Base-by-base conservation (phyloP, 1,140 invertebrate species). In the Zaprionus vittiger region DNA sequence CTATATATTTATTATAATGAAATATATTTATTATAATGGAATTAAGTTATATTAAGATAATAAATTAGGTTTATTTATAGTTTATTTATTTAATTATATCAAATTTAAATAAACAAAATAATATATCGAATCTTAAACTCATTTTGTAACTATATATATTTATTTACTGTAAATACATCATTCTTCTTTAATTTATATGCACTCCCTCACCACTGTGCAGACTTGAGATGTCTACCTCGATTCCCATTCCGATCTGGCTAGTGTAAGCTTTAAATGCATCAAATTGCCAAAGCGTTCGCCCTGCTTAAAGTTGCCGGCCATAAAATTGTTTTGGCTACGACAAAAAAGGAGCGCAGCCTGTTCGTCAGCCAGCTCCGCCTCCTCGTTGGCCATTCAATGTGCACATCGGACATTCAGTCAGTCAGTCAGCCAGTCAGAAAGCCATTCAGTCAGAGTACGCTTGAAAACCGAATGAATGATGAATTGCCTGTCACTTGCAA, bases 401-500 rank as follows among this genome's bases (percentile, higher is more conserved):
- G 59, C 31, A 60, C 47, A 49, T 38, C 73, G 22, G 44, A 1
- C 56, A 37, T 34, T 9, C 69, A 57, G 54, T 15, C 20, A 22
- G 57, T 24, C 81, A 37, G 31, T 52, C 47, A 55, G 24, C 15
- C 57, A 74, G 57, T 69, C 65, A 52, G 22, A 28, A 24, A 65
- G 47, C 4, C 49, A 65, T 31, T 17, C 54, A 60, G 38, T 49
- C 24, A 52, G 74, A 52, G 74, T 81, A 79, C 75, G 73, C 69
- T 77, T 79, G 69, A 79, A 90, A 89, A 74, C 81, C 79, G 74
- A 89, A 90, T 89, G 85, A 89, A 89, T 89, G 85, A 89, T 89
- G 85, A 89, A 90, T 89, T 90, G 85, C 85, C 85, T 89, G 85
- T 89, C 85, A 89, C 85, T 90, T 90, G 85, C 85, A 89, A 90